These are phyloP conservation scores for Pipa parva DNA, from an alignment of 2,113 vertebrate genomes.

Conservation along the genomic window DNA sequence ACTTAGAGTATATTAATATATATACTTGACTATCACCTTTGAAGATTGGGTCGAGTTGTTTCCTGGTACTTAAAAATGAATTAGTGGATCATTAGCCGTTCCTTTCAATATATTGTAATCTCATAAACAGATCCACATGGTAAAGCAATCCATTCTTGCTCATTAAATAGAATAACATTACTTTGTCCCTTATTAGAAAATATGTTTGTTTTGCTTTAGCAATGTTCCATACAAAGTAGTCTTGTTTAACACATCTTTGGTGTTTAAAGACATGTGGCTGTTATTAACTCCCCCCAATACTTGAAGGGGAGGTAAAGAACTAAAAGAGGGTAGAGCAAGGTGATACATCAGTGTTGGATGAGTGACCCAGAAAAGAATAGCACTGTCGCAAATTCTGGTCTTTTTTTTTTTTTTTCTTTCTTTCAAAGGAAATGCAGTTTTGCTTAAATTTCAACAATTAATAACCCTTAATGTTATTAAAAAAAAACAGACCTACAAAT, in stretches of 20 bases:
- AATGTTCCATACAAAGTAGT: slow-evolving; percentile 39
- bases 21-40: neutral
- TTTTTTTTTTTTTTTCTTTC: too few relatives aligned
- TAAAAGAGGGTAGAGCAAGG: neutral
- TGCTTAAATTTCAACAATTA: too few relatives aligned
- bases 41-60: slow-evolving; percentile 15
- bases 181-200: slow-evolving; percentile 39
- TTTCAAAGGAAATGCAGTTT: too few relatives aligned
- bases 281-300: slow-evolving; percentile 27
- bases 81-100: slow-evolving; percentile 39
- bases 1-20: too few relatives aligned
- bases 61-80: slow-evolving; percentile 35
- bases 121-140: slow-evolving; percentile 37
- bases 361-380: too few relatives aligned
- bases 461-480: too few relatives aligned
- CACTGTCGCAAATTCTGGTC: too few relatives aligned
- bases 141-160: slow-evolving; percentile 37
- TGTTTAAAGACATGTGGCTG: slow-evolving; percentile 36
- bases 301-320: neutral
- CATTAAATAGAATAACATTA: slow-evolving; percentile 43
- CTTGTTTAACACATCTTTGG: slow-evolving; percentile 37
- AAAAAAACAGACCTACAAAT: too few relatives aligned
- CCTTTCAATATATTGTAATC: slow-evolving; percentile 30
- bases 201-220: slow-evolving; percentile 40
- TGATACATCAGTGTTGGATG: too few relatives aligned